Conservation (phyloP, 1,140 invertebrate genomes). For the Diorhabda carinulata region DNA sequence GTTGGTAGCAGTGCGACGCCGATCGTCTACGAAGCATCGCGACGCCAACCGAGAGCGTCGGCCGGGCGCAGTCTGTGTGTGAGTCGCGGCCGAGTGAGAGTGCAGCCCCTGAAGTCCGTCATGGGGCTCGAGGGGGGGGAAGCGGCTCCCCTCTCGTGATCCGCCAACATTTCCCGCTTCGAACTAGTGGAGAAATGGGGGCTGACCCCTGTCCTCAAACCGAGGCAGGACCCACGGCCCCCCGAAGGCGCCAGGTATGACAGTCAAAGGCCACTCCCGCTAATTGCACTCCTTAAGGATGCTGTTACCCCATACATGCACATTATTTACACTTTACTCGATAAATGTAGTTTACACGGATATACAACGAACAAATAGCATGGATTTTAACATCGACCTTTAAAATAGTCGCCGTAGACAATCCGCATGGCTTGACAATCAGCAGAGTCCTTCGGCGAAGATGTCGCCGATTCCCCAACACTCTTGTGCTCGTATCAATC, state of each 20-base stretch:
- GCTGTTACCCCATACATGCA: conserved; percentile 26
- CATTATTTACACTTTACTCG: conserved; percentile 5
- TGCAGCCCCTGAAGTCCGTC: conserved; percentile 43
- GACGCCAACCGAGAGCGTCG: conserved; percentile 33
- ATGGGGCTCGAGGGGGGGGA: conserved; percentile 47
- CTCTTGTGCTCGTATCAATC: neutral
- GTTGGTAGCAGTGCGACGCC: conserved; percentile 27
- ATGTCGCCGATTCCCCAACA: conserved; percentile 1
- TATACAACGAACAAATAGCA: neutral
- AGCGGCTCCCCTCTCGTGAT: conserved; percentile 47
- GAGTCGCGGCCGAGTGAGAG: conserved; percentile 42
- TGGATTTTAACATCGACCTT: conserved; percentile 17
- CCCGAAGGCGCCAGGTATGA: conserved; percentile 64
- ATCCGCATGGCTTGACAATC: neutral
- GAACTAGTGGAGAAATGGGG: conserved; percentile 93
- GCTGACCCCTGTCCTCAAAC: conserved; percentile 90
- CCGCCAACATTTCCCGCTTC: conserved; percentile 89
- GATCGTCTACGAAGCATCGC: conserved; percentile 32
- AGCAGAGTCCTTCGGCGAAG: neutral
- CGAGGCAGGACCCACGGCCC: conserved; percentile 85
- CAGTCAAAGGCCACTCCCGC: conserved; percentile 29
- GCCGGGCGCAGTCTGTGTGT: conserved; percentile 46
- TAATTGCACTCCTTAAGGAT: conserved; percentile 25
- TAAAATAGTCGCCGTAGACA: neutral
- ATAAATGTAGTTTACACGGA: neutral